Percentiles rank a stretch among this genome's conserved stretches.
These are phyloP conservation scores for Portunus trituberculatus DNA, from an alignment of 1,140 invertebrate genomes.

Conservation along the genomic window DNA sequence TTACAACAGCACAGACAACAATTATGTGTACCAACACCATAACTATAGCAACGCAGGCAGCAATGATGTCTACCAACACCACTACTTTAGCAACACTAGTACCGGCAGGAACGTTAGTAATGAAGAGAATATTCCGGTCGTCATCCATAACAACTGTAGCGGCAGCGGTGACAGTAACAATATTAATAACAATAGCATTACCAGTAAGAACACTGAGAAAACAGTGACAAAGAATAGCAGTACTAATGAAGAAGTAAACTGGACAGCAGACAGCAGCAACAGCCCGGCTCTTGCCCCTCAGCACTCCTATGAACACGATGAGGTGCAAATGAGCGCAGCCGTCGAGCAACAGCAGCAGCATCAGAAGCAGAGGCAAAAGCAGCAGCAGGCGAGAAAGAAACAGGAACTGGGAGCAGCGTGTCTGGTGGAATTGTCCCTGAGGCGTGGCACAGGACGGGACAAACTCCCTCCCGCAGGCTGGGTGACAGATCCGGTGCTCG, in stretches of 20 bases:
- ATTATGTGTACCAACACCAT: neutral
- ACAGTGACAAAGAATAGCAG: neutral
- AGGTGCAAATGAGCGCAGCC: neutral
- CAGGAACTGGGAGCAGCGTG: neutral
- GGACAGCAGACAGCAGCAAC: neutral
- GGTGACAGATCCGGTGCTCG: too few species aligned
- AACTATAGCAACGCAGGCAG: neutral
- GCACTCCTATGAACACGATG: neutral
- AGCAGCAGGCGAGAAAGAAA: neutral
- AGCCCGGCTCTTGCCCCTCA: neutral
- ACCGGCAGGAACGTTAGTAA: neutral
- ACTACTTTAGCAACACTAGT: neutral
- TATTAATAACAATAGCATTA: neutral
- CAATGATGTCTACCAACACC: neutral
- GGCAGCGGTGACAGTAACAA: neutral
- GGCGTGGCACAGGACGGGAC: neutral
- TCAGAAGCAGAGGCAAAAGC: too few species aligned
- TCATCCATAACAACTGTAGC: neutral
- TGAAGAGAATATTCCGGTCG: too few species aligned
- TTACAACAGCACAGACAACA: neutral
- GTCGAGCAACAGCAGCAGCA: neutral
- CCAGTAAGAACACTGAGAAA: neutral
- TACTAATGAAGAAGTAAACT: neutral
- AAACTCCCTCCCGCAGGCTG: neutral
- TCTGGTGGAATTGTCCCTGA: neutral